Evolutionary conservation across 2,113 vertebrate species (phyloP).

Genomic region (Trinectes maculatus): DNA sequence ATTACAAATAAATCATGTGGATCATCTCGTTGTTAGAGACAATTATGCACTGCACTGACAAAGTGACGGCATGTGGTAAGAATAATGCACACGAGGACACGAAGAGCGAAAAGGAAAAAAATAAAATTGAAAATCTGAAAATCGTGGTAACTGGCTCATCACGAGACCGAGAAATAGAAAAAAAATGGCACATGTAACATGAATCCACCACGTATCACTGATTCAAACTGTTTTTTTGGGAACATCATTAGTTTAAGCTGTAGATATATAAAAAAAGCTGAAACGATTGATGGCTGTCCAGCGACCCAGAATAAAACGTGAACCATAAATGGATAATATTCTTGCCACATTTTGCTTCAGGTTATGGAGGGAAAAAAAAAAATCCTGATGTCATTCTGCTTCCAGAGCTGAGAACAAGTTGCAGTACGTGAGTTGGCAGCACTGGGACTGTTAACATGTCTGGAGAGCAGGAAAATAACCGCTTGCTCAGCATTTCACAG

Average conservation of each 20-base stretch:
- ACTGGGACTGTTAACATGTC: not conserved
- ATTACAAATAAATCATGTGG: slow-evolving; percentile 57
- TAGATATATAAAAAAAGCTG: not conserved
- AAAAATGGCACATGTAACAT: not conserved
- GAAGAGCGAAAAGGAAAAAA: not conserved
- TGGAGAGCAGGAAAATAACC: slow-evolving; percentile 14
- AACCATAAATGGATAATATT: not conserved
- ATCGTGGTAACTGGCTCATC: not conserved
- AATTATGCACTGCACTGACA: slow-evolving; percentile 38
- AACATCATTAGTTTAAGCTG: slow-evolving; percentile 6
- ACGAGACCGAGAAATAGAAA: no score
- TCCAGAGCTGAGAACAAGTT: slow-evolving; percentile 1
- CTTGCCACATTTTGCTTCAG: slow-evolving; percentile 6
- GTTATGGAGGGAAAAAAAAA: slow-evolving; percentile 14
- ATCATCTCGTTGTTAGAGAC: slow-evolving; percentile 46
- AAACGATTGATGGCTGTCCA: not conserved
- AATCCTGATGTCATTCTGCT: slow-evolving; percentile 13
- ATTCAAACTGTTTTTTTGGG: not conserved
- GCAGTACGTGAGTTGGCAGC: slow-evolving; percentile 21
- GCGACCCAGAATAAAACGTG: not conserved
- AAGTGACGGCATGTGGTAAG: slow-evolving; percentile 33
- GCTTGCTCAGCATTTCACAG: slow-evolving; percentile 29
- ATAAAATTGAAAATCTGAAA: slow-evolving; percentile 19
- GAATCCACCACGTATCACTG: not conserved
- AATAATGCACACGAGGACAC: slow-evolving; percentile 25